phyloP scores from a whole-genome alignment of 2,113 vertebrate genomes.

The Platichthys stellatus region DNA sequence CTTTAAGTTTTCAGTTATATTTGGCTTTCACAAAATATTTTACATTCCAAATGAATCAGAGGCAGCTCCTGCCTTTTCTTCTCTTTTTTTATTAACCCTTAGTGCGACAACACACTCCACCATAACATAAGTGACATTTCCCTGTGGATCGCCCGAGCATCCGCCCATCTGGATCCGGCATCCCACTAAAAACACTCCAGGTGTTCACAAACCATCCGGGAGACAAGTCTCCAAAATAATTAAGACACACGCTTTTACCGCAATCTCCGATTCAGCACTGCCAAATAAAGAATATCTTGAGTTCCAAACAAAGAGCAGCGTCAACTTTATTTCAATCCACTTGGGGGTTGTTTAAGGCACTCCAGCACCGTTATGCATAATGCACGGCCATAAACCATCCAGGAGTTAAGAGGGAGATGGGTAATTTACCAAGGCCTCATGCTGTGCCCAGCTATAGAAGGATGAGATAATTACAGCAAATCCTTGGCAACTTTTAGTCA shows the following conservation, averaged over 20 bases:
- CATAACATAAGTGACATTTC: slow-evolving; percentile 57
- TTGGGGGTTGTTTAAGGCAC: slow-evolving; percentile 82
- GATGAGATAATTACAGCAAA: slow-evolving; percentile 81
- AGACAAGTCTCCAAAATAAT: slow-evolving; percentile 77
- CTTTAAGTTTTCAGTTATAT: slow-evolving; percentile 3
- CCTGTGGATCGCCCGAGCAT: slow-evolving; percentile 65
- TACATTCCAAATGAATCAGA: slow-evolving; percentile 15
- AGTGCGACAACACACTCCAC: slow-evolving; percentile 17
- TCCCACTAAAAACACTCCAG: slow-evolving; percentile 80
- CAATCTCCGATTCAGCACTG: slow-evolving; percentile 81
- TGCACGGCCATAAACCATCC: slow-evolving; percentile 81
- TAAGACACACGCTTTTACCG: slow-evolving; percentile 72
- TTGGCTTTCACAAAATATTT: slow-evolving; percentile 5
- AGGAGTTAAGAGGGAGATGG: slow-evolving; percentile 80
- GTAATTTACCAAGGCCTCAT: slow-evolving; percentile 82
- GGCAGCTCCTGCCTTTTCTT: slow-evolving; percentile 16
- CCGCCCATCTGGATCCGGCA: slow-evolving; percentile 71
- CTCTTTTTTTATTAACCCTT: slow-evolving; percentile 51
- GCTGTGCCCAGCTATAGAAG: slow-evolving; percentile 77
- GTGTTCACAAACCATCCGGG: slow-evolving; percentile 75
- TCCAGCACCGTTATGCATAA: slow-evolving; percentile 81
- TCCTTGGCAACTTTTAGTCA: slow-evolving; percentile 80
- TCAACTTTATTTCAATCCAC: slow-evolving; percentile 85
- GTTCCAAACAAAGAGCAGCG: slow-evolving; percentile 83
- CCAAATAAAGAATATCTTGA: slow-evolving; percentile 79